A percentile compares a stretch with the other conserved stretches of the same genome.
Evolutionary conservation across 2,888 invertebrate genomes (phyloP).

Genomic region (Volucella inanis): DNA sequence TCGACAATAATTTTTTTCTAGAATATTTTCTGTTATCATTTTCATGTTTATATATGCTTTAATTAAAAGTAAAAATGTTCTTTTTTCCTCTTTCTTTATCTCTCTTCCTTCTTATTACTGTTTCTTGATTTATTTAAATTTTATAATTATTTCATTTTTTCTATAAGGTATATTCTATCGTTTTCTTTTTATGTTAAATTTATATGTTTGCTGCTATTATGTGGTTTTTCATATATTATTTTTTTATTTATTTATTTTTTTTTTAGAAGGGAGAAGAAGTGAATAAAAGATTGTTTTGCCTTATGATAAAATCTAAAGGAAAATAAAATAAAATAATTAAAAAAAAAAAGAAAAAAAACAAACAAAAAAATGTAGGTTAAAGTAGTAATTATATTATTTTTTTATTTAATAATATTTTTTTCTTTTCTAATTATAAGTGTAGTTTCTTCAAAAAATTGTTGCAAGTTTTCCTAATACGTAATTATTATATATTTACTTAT

Average conservation of each 20-base stretch:
- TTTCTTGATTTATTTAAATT: conserved; percentile 52
- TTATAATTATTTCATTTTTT: conserved; percentile 68
- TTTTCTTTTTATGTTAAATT: conserved; percentile 36
- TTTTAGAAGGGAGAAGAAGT: conserved; percentile 50
- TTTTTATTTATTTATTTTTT: conserved; percentile 49
- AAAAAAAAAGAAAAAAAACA: conserved; percentile 62
- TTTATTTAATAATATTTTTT: conserved; percentile 59
- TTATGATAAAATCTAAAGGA: conserved; percentile 61
- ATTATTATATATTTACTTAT: neutral
- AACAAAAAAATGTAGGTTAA: conserved; percentile 68
- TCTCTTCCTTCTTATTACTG: conserved; percentile 19
- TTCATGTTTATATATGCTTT: conserved; percentile 60
- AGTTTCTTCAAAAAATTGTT: conserved; percentile 49
- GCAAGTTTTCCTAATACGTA: conserved; percentile 38
- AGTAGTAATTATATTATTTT: conserved; percentile 61
- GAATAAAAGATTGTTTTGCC: conserved; percentile 55
- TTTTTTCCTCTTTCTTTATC: conserved; percentile 31
- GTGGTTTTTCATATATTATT: conserved; percentile 42
- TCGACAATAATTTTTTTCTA: conserved; percentile 73
- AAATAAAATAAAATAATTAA: conserved; percentile 56
- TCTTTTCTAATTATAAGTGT: conserved; percentile 30
- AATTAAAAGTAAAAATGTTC: conserved; percentile 74
- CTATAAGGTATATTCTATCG: conserved; percentile 55
- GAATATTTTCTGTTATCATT: conserved; percentile 64
- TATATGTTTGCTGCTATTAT: conserved; percentile 62